phyloP scores from a whole-genome alignment of 1,140 invertebrate genomes.

The Pseudoatta argentina region DNA sequence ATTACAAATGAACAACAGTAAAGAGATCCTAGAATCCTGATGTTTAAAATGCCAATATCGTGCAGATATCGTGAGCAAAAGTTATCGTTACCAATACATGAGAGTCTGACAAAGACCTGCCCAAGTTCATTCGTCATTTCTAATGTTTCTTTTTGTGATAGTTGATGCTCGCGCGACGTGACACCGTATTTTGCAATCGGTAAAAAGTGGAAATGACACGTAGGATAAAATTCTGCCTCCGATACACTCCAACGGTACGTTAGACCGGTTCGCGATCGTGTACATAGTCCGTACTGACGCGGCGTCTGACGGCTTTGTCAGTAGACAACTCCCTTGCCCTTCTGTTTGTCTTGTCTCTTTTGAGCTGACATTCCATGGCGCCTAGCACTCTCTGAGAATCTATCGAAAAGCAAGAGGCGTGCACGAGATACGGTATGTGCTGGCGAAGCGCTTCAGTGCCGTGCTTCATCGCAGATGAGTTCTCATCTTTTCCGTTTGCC shows the following conservation, averaged over 20 bases:
- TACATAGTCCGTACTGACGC: slow-evolving; percentile 15
- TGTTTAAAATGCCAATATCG: neutral
- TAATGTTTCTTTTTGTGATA: slow-evolving; percentile 23
- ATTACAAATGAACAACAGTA: neutral
- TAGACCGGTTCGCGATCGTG: slow-evolving; percentile 71
- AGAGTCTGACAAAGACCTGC: slow-evolving; percentile 58
- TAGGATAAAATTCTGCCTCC: slow-evolving; percentile 69
- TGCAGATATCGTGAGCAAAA: neutral
- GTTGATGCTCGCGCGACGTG: slow-evolving; percentile 26
- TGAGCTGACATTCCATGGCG: slow-evolving; percentile 55
- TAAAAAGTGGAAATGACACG: slow-evolving; percentile 71
- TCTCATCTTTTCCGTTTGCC: slow-evolving; percentile 40
- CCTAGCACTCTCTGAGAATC: slow-evolving; percentile 25
- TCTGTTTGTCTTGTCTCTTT: slow-evolving; percentile 68
- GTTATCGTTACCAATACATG: slow-evolving; percentile 16
- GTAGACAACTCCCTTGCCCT: slow-evolving; percentile 60
- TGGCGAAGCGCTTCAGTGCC: neutral
- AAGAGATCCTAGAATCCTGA: neutral
- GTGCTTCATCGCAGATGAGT: slow-evolving; percentile 40
- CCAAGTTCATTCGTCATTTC: slow-evolving; percentile 12
- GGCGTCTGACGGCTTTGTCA: slow-evolving; percentile 68
- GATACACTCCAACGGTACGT: slow-evolving; percentile 49
- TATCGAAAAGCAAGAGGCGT: slow-evolving; percentile 42
- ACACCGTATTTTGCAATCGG: slow-evolving; percentile 48
- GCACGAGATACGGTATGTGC: neutral